Percentiles rank a stretch among this genome's conserved stretches.
phyloP scores from a whole-genome alignment of 2,888 invertebrate genomes.

The Electrophaes corylata region DNA sequence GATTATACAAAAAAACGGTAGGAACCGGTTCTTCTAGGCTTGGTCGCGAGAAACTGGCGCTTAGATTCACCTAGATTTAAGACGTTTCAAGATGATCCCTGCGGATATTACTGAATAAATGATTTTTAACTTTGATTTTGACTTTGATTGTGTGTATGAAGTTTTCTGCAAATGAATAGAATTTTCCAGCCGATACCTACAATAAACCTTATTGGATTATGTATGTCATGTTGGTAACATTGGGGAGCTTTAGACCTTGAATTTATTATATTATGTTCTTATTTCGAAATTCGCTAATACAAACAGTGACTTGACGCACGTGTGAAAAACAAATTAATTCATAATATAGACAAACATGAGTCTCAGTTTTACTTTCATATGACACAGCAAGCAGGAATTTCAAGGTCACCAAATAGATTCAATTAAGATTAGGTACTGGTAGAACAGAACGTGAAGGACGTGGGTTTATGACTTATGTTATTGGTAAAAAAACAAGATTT shows the following conservation, averaged over 20 bases:
- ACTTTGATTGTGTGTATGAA: too few relatives aligned
- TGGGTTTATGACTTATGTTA: not conserved
- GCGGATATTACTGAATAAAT: too few relatives aligned
- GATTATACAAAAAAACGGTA: too few relatives aligned
- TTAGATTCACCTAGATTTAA: too few relatives aligned
- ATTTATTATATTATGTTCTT: not conserved
- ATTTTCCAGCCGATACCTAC: slow-evolving; percentile 1
- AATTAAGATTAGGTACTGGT: not conserved
- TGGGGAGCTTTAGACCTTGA: slow-evolving; percentile 26
- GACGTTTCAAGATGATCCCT: too few relatives aligned
- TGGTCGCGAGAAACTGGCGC: too few relatives aligned
- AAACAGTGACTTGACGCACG: slow-evolving; percentile 23
- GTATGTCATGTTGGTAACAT: slow-evolving; percentile 23
- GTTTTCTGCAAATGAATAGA: not conserved
- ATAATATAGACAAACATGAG: not conserved
- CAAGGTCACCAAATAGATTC: slow-evolving; percentile 21
- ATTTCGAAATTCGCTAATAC: slow-evolving; percentile 16
- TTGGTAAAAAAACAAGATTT: slow-evolving; percentile 1
- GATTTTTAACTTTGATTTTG: too few relatives aligned
- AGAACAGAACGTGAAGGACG: not conserved
- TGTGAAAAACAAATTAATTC: slow-evolving; percentile 2
- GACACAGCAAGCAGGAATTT: slow-evolving; percentile 5
- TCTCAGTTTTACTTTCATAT: slow-evolving; percentile 7
- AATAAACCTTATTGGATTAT: slow-evolving; percentile 32
- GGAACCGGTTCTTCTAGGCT: too few relatives aligned